Base-by-base conservation (phyloP, 2,888 invertebrate genomes). In the Conus canariensis region DNA sequence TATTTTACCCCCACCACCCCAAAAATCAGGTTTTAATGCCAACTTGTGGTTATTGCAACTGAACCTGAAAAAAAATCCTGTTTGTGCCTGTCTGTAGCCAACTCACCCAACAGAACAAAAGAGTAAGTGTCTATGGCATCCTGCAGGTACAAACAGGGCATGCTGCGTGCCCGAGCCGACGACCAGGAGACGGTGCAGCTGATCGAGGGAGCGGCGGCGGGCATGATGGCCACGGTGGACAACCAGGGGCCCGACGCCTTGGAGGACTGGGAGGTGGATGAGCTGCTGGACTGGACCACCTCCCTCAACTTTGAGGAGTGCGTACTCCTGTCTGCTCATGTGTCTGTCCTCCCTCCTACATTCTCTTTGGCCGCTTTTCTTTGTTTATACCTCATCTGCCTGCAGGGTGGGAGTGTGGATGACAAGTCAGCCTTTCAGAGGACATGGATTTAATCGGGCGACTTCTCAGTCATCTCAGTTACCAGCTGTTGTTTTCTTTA, bases 261-360 rank as follows among this genome's bases (percentile, higher is more conserved):
- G n/a, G 95, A 95, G 90, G 96, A 96, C 91, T 96, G 96, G 96
- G 96, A 96, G 91, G 96, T 96, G n/a, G 96, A 96, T 93, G 96
- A 96, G 91, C 94, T 96, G 45, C 92, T 96, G 8, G 95, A 96
- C 90, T 96, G 96, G 96, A 96, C 96, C 22, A 96, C 96, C 19
- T 95, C 95, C 90, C 95, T 96, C 45, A 96, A 96, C 93, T 96
- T 95, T 95, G 96, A 96, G 87, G 96, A 96, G 95, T 96, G 92
- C 91, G 95, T 93, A 4, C 58, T 9, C 12, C 16, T 70, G 22
- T 22, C 22, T 10, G n/a, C 25, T 7, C 30, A 12, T 88, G 30
- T 30, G 7, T 64, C 12, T 16, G 16, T 64, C 87, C 60, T 87
- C 14, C 64, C 64, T 64, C 64, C 6, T 10, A 64, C 45, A 45